These are phyloP conservation scores for Bombyx huttoni DNA, from an alignment of 2,888 invertebrate genomes.

Conservation along the genomic window DNA sequence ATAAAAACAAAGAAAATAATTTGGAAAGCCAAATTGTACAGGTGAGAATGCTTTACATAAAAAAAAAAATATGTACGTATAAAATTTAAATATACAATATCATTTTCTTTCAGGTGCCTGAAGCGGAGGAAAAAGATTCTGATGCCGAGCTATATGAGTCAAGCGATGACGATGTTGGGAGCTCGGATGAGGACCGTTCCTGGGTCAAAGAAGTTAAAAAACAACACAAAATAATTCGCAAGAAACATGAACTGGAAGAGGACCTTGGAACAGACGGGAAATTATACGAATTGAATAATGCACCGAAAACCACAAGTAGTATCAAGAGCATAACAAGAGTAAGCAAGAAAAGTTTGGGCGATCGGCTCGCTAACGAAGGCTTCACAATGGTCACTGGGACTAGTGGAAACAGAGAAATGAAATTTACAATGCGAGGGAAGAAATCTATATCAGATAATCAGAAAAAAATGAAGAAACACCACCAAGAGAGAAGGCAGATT, in stretches of 20 bases:
- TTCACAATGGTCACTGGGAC: conserved; percentile 59
- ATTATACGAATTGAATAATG: conserved; percentile 41
- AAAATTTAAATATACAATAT: background rate
- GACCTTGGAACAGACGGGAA: conserved; percentile 21
- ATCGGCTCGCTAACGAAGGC: conserved; percentile 77
- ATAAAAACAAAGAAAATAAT: conserved; percentile 77
- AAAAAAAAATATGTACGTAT: too few relatives aligned
- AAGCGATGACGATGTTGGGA: conserved; percentile 29
- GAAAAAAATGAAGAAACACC: conserved; percentile 76
- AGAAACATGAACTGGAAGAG: conserved; percentile 36
- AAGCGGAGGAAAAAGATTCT: conserved; percentile 53
- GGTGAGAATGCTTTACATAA: conserved; percentile 23
- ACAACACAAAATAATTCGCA: conserved; percentile 77
- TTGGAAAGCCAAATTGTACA: conserved; percentile 65
- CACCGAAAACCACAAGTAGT: conserved; percentile 63
- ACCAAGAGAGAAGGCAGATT: conserved; percentile 78
- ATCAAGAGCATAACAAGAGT: conserved; percentile 61
- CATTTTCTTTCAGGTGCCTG: conserved; percentile 30
- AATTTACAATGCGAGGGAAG: conserved; percentile 76
- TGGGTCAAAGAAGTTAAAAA: conserved; percentile 87
- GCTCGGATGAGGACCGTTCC: conserved; percentile 86
- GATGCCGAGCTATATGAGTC: conserved; percentile 65
- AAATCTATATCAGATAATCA: conserved; percentile 67
- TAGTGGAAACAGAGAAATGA: conserved; percentile 86
- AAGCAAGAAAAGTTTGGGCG: conserved; percentile 79